Evolutionary conservation across 2,888 invertebrate species (phyloP).

Genomic region (Agrochola circellaris): DNA sequence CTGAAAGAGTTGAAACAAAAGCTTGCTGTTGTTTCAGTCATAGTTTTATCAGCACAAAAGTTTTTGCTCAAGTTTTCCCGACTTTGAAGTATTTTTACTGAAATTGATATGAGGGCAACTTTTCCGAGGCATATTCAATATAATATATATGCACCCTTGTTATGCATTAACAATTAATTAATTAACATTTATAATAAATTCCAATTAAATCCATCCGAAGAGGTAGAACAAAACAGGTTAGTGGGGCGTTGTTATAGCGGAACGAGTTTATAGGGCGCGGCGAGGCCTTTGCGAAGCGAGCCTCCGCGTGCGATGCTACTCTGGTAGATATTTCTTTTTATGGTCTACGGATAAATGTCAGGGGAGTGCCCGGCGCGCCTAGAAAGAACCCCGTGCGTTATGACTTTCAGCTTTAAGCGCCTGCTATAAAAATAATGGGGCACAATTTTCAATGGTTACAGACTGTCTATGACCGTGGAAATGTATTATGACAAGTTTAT

Average conservation of each 20-base stretch:
- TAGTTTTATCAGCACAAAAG: background rate
- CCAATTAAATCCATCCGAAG: conserved; percentile 49
- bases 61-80: background rate
- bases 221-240: conserved; percentile 80
- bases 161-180: background rate
- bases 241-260: conserved; percentile 79
- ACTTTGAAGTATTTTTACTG: background rate
- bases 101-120: background rate
- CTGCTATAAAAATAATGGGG: conserved; percentile 71
- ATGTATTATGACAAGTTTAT: conserved; percentile 51
- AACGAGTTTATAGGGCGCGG: conserved; percentile 82
- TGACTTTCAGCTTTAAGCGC: conserved; percentile 78
- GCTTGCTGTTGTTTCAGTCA: background rate
- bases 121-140: background rate
- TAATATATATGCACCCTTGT: background rate
- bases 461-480: conserved; percentile 59
- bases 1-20: background rate
- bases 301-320: conserved; percentile 83
- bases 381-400: conserved; percentile 77
- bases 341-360: conserved; percentile 89
- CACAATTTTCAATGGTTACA: conserved; percentile 62
- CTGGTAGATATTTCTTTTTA: conserved; percentile 90
- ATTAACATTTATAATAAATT: conserved; percentile 26
- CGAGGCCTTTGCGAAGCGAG: conserved; percentile 85
- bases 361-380: conserved; percentile 87